Base-by-base conservation (phyloP, 2,797 vertebrate species). In the Cossypha caffra region DNA sequence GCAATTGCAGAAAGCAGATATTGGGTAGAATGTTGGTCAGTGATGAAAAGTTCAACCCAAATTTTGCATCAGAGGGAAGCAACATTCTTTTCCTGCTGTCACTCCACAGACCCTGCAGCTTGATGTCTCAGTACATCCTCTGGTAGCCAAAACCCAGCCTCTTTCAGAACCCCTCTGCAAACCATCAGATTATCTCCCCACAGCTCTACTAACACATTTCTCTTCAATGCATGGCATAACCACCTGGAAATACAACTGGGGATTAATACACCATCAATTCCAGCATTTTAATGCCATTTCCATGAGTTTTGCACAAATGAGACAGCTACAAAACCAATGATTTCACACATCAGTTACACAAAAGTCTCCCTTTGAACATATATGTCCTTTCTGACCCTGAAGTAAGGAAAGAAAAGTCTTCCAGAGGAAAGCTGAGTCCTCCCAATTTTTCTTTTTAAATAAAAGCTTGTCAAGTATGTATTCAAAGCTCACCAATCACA, bases 41-140 rank as follows among this genome's bases (percentile, higher is more conserved):
- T 7, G 37, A 50, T 26, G 26, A 37, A 35, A 50, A 35, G 31
- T 31, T 35, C 35, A 31, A 26, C 26, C 26, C 61, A 50, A 74
- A 64, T 25, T 74, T 50, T 31, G 31, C 59, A 18, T 50, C 51
- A 42, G 20, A 64, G 9, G 21, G 17, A 50, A 50, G 43, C 14
- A 77, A 51, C 24, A 40, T 3, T 10, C 9, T 78, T 67, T 7
- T 47, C 23, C 28, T 84, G 11, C 87, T 47, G 28, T 31, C 64
- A n/a, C 43, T n/a, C 58, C 55, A 71, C n/a, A 51, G 5, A 31
- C 11, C 21, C 16, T 19, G 11, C 43, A 45, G 59, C 47, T 33
- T 1, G 0, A 31, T 4, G 10, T 63, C 50, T 81, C 77, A 16
- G 15, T 29, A 35, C 4, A 4, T 47, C 42, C 25, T 40, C 35